Base-by-base conservation (phyloP, 2,797 vertebrate genomes). In the Falco concolor region DNA sequence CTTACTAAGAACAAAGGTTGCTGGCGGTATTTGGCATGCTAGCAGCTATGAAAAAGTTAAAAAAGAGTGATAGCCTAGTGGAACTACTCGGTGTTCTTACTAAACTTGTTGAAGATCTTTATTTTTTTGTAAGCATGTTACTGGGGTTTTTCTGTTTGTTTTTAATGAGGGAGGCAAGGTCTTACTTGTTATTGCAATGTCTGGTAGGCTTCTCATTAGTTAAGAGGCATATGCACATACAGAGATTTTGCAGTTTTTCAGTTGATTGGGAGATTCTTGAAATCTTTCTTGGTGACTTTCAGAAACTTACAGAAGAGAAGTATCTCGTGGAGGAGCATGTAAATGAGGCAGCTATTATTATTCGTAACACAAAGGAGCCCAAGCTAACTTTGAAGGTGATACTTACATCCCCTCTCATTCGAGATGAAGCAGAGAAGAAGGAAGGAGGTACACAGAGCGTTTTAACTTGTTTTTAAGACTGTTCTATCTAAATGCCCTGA, bases 231-330 rank as follows among this genome's bases (percentile, higher is more conserved):
- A 24, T 38, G 59, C 54, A 15, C 42, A 10, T 49, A 74, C 42
- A 87, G 47, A 80, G 52, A 56, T 78, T 65, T 67, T 85, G 69
- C 52, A 53, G 50, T 40, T 87, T 83, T 57, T 54, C 57, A 79
- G 34, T 24, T 44, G 36, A 96, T 50, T 89, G 57, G 68, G 67
- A 79, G 93, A 84, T 84, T 97, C 97, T 97, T 97, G 84, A 96
- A 95, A 97, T 96, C 72, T 97, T 96, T 96, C 88, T 93, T 97
- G 97, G 50, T 97, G 95, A 97, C 92, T 97, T 97, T 97, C 98
- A 99, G 99, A 99, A 99, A 98, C 98, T 99, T 97, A 99, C 99
- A 89, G 99, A 99, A 97, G 99, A 99, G 95, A 99, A 99, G 93
- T 99, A 99, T 64, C 98, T 99, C 92, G 98, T 99, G 97, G 98